Conservation (phyloP, 2,888 invertebrate species). For the Amiota mariae region DNA sequence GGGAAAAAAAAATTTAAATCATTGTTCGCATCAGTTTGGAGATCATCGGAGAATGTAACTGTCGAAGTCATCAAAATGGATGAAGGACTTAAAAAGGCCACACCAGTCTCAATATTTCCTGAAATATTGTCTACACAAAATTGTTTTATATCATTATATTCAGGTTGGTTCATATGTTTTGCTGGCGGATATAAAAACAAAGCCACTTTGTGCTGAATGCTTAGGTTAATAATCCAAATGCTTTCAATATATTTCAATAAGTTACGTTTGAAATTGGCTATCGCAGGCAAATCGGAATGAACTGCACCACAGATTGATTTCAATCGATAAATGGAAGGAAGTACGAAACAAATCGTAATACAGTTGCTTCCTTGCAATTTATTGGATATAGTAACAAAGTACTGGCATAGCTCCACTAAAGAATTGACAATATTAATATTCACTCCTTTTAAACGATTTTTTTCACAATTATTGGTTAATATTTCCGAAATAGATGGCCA, state of each 20-base stretch:
- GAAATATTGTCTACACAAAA: slow-evolving; percentile 27
- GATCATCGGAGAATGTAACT: too few species aligned
- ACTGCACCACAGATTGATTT: slow-evolving; percentile 8
- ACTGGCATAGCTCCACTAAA: slow-evolving; percentile 31
- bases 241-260: slow-evolving; percentile 27
- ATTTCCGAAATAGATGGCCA: slow-evolving; percentile 27
- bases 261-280: slow-evolving; percentile 26
- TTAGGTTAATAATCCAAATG: slow-evolving; percentile 32
- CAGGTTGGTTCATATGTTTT: slow-evolving; percentile 37
- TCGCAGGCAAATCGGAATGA: background rate
- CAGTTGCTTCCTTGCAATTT: slow-evolving; percentile 34
- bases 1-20: too few species aligned
- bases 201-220: slow-evolving; percentile 36
- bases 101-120: background rate
- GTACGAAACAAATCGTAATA: slow-evolving; percentile 36
- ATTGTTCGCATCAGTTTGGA: too few species aligned
- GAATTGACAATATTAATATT: slow-evolving; percentile 27
- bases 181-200: slow-evolving; percentile 42
- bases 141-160: slow-evolving; percentile 29
- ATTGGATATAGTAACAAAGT: slow-evolving; percentile 38
- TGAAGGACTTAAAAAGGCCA: background rate
- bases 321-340: slow-evolving; percentile 37
- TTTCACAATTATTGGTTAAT: slow-evolving; percentile 26
- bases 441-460: slow-evolving; percentile 32
- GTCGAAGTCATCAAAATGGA: slow-evolving; percentile 20